Conservation (phyloP, 2,888 invertebrate genomes). For the Drosophila gaucha region DNA sequence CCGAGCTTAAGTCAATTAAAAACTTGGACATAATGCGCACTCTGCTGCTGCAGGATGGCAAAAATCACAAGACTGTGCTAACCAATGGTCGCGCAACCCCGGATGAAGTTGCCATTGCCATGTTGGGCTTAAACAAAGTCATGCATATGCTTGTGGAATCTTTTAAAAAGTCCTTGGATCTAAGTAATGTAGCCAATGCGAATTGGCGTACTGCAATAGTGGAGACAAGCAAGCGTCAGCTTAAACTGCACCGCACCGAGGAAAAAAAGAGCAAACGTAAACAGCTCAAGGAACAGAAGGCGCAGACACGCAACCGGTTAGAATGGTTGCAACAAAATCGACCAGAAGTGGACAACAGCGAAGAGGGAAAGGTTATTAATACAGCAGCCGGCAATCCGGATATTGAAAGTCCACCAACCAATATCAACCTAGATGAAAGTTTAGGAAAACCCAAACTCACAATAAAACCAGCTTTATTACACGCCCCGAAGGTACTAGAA, state of each 20-base stretch:
- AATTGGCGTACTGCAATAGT: slow-evolving; percentile 76
- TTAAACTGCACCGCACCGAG: slow-evolving; percentile 71
- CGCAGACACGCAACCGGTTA: slow-evolving; percentile 63
- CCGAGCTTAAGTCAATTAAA: slow-evolving; percentile 76
- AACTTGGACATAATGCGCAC: slow-evolving; percentile 70
- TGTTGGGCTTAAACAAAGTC: slow-evolving; percentile 78
- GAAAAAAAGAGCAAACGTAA: slow-evolving; percentile 68
- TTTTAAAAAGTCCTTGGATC: slow-evolving; percentile 62
- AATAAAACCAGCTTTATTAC: background rate
- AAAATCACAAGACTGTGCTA: slow-evolving; percentile 67
- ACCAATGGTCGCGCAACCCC: slow-evolving; percentile 79
- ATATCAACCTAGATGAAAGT: too few relatives aligned
- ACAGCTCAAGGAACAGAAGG: slow-evolving; percentile 69
- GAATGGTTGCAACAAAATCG: slow-evolving; percentile 79
- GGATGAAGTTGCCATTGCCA: slow-evolving; percentile 79
- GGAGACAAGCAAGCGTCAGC: slow-evolving; percentile 77
- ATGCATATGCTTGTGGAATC: slow-evolving; percentile 59
- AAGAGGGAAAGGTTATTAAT: background rate
- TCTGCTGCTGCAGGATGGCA: slow-evolving; percentile 70
- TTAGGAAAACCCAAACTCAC: background rate
- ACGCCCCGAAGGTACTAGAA: background rate
- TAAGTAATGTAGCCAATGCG: slow-evolving; percentile 51
- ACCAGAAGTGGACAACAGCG: background rate
- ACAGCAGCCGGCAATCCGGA: background rate
- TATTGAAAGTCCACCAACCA: background rate